phyloP scores from a whole-genome alignment of 2,888 invertebrate genomes.

The Drosophila merina region DNA sequence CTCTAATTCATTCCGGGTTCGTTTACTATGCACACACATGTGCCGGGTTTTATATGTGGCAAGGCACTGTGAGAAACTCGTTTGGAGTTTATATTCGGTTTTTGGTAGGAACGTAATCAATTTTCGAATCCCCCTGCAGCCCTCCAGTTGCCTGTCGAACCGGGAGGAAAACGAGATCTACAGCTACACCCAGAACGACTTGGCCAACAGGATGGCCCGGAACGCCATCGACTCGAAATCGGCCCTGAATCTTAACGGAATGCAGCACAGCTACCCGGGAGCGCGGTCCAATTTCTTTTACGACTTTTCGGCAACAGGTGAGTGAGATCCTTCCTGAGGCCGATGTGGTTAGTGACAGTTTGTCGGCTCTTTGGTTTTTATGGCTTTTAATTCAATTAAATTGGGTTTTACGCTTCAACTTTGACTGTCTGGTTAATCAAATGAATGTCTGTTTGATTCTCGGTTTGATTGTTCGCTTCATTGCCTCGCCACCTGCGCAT shows the following conservation, averaged over 20 bases:
- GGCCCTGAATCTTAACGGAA: slow-evolving; percentile 85
- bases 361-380: slow-evolving; percentile 74
- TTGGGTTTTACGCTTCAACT: slow-evolving; percentile 51
- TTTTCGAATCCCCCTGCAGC: slow-evolving; percentile 85
- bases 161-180: slow-evolving; percentile 96
- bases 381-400: slow-evolving; percentile 77
- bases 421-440: slow-evolving; percentile 49
- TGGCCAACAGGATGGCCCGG: slow-evolving; percentile 90
- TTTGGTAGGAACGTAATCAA: not conserved
- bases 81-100: not conserved
- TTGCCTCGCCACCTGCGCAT: not conserved
- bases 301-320: slow-evolving; percentile 84
- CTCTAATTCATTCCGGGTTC: slow-evolving; percentile 64
- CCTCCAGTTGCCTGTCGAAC: slow-evolving; percentile 94
- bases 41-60: slow-evolving; percentile 23
- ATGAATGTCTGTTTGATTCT: slow-evolving; percentile 56
- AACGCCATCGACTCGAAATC: slow-evolving; percentile 85
- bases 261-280: slow-evolving; percentile 83
- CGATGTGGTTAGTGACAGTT: slow-evolving; percentile 53
- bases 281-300: slow-evolving; percentile 84
- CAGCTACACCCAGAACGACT: slow-evolving; percentile 93
- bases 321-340: slow-evolving; percentile 35
- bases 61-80: slow-evolving; percentile 15
- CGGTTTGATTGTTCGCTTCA: slow-evolving; percentile 58
- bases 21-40: slow-evolving; percentile 65